These are phyloP conservation scores for Pituophis catenifer DNA, from an alignment of 2,113 vertebrate species.

Conservation along the genomic window DNA sequence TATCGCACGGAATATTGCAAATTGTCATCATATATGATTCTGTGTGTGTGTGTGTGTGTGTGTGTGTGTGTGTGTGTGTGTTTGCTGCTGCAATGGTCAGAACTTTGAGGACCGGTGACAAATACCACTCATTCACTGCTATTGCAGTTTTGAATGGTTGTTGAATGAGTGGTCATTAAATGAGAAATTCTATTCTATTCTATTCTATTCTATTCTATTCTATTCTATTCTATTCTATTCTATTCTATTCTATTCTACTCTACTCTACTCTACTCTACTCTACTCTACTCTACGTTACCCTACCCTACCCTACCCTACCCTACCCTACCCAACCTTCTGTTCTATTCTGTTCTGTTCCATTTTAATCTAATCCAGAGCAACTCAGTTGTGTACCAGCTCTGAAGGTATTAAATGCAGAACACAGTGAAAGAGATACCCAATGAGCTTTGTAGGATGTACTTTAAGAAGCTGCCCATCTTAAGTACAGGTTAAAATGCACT, in stretches of 20 bases:
- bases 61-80: not conserved
- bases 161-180: not conserved
- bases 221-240: no score
- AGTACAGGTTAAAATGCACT: slow-evolving; percentile 50
- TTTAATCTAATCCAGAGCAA: not conserved
- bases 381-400: slow-evolving; percentile 3
- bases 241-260: not conserved
- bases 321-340: not conserved
- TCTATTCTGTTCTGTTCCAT: not conserved
- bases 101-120: not conserved
- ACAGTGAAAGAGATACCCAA: not conserved
- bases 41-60: rapidly evolving
- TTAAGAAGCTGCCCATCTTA: slow-evolving; percentile 34
- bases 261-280: not conserved
- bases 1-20: not conserved
- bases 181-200: not conserved
- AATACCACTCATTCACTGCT: not conserved
- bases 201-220: not conserved
- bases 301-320: no score
- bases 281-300: no score
- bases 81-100: not conserved
- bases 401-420: slow-evolving; percentile 38
- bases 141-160: not conserved
- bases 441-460: slow-evolving; percentile 19
- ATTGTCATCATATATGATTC: not conserved